Conservation (phyloP, 1,140 invertebrate species). For the Drosophila equinoxialis region DNA sequence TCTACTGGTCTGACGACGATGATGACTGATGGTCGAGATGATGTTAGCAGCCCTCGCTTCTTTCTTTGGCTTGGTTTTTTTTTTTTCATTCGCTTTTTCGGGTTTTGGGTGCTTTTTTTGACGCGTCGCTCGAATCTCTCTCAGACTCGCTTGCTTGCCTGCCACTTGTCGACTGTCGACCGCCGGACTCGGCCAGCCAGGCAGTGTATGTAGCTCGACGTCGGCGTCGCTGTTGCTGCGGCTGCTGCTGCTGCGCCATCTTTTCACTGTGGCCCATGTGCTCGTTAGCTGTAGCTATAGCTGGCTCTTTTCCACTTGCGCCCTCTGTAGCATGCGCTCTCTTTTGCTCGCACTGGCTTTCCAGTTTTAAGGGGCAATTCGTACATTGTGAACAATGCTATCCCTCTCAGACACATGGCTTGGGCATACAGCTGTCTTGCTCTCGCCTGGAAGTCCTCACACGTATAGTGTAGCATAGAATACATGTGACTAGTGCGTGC, state of each 20-base stretch:
- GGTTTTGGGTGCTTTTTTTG: no score
- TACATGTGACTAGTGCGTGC: conserved; percentile 47
- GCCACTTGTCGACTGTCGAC: conserved; percentile 46
- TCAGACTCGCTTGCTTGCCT: conserved; percentile 24
- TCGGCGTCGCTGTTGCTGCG: not conserved
- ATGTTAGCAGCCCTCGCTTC: no score
- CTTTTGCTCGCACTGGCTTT: conserved; percentile 23
- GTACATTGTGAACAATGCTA: not conserved
- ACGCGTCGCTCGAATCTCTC: conserved; percentile 20
- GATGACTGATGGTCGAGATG: no score
- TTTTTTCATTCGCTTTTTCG: no score
- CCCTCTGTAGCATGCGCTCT: conserved; percentile 20
- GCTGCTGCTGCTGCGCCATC: conserved; percentile 54
- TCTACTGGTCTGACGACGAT: not conserved
- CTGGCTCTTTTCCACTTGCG: not conserved
- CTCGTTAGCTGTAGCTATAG: conserved; percentile 21
- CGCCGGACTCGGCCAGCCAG: not conserved
- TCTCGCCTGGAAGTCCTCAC: conserved; percentile 55
- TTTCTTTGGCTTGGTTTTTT: no score
- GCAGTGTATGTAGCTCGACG: conserved; percentile 4
- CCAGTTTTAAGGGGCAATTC: conserved; percentile 62
- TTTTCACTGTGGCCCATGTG: conserved; percentile 53
- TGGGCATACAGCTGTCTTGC: not conserved
- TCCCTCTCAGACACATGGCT: conserved; percentile 3
- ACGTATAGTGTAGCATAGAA: conserved; percentile 57